A percentile compares a stretch with the other conserved stretches of the same genome.
phyloP scores from a whole-genome alignment of 2,113 vertebrate genomes.

The Cyrtonyx montezumae region DNA sequence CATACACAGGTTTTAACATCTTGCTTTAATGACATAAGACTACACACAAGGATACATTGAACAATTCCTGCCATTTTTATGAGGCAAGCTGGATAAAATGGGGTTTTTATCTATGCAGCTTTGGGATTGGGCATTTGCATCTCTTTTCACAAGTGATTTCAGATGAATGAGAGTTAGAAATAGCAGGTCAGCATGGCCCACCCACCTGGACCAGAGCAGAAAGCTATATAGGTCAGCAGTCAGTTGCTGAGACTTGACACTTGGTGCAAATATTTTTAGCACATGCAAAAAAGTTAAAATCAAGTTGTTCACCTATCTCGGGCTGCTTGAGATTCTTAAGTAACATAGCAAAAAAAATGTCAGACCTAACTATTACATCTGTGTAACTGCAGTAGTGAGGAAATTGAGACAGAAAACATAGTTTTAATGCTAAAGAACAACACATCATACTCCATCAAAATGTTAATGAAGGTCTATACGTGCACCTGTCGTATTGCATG shows the following conservation, averaged over 20 bases:
- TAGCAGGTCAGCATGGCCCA: background rate
- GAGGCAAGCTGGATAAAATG: background rate
- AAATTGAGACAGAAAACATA: background rate
- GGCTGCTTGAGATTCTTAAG: background rate
- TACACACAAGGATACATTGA: background rate
- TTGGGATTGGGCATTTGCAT: background rate
- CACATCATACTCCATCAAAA: too few relatives aligned
- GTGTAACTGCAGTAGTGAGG: background rate
- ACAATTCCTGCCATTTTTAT: background rate
- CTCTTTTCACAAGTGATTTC: background rate
- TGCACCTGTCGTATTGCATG: background rate
- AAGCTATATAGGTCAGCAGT: background rate
- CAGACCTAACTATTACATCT: background rate
- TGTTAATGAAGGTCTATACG: too few relatives aligned
- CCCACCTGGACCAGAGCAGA: background rate
- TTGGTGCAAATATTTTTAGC: accelerated
- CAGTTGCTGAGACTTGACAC: background rate
- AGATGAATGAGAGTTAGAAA: background rate
- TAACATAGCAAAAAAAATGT: background rate
- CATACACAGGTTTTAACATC: background rate
- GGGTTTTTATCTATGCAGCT: background rate
- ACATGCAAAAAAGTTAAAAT: background rate
- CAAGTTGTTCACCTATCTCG: background rate
- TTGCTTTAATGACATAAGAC: background rate
- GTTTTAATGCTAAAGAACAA: background rate